Evolutionary conservation across 2,888 invertebrate genomes (phyloP), one percentile per base, ranked within the genome.

Genomic region (Lepidonotus clava): DNA sequence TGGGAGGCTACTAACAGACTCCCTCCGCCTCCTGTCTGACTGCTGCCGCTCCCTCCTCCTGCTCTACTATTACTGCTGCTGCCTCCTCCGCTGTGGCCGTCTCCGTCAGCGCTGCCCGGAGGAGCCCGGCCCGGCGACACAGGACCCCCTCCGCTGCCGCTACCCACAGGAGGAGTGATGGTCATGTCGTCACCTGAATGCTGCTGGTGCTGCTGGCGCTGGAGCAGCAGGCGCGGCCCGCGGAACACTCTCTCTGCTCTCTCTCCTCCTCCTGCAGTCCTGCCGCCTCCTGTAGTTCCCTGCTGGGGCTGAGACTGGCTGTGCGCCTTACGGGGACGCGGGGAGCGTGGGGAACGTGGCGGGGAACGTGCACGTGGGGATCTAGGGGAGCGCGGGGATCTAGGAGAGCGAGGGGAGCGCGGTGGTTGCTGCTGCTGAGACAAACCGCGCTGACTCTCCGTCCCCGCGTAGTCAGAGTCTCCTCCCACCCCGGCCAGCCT

Each of bases 401-500:
- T n/a, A n/a, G n/a, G 61, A 4, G 61, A 8, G 14, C 14, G 18
- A 5, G n/a, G 28, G 61, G 11, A 4, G 28, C 14, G 61, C 61
- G 1, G 61, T 32, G 24, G 61, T 38, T 71, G 36, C 34, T 11
- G 71, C 71, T 71, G 71, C 71, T 71, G 71, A 14, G 8, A 14
- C 71, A 34, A 11, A 21, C 21, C 38, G 71, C 21, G 21, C 5
- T 28, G 6, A 34, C 80, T 21, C 46, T n/a, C 77, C 6, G 24
- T 8, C 14, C 46, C 41, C 51, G 1, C 6, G n/a, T n/a, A n/a
- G n/a, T n/a, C n/a, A n/a, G n/a, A n/a, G 28, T 32, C 80, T 80
- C 80, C 66, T 66, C 66, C 66, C 28, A 21, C 66, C 28, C 46
- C 46, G 11, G 80, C 18, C 41, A 21, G 21, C 41, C 80, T 80